Conservation (phyloP, 2,113 vertebrate species). For the Gymnorhina tibicen region DNA sequence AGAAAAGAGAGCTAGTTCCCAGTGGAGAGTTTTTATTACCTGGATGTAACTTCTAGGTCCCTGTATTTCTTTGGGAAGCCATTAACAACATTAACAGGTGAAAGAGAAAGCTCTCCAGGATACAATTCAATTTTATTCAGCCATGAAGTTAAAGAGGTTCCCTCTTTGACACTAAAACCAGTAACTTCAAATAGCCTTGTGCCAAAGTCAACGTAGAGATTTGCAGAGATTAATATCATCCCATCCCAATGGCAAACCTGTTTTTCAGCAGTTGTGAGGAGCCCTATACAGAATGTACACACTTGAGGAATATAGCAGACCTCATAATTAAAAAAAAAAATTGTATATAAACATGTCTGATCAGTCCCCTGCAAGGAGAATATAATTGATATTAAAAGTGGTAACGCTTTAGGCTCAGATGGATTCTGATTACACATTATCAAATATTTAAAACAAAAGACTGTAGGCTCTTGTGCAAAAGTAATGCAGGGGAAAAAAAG, state of each 20-base stretch:
- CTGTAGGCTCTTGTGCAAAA: not conserved
- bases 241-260: not conserved
- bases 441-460: not conserved
- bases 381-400: not conserved
- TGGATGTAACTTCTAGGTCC: not conserved
- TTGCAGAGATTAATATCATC: not conserved
- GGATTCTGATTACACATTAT: not conserved
- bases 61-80: not conserved
- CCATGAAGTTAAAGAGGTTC: not conserved
- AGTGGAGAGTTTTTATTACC: rapidly evolving
- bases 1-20: not conserved
- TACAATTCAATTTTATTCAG: not conserved
- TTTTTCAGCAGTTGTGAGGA: not conserved
- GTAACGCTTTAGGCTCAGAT: not conserved
- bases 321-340: not conserved
- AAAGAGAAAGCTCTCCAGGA: not conserved
- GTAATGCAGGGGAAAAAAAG: not conserved
- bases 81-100: not conserved
- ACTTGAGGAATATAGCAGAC: not conserved
- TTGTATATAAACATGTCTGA: not conserved
- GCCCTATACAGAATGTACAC: rapidly evolving
- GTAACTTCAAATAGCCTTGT: not conserved
- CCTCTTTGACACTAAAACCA: not conserved
- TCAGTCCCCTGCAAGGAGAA: not conserved
- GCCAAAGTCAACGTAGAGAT: not conserved